Evolutionary conservation across 2,113 vertebrate genomes (phyloP).

Genomic region (Rhinichthys klamathensis): DNA sequence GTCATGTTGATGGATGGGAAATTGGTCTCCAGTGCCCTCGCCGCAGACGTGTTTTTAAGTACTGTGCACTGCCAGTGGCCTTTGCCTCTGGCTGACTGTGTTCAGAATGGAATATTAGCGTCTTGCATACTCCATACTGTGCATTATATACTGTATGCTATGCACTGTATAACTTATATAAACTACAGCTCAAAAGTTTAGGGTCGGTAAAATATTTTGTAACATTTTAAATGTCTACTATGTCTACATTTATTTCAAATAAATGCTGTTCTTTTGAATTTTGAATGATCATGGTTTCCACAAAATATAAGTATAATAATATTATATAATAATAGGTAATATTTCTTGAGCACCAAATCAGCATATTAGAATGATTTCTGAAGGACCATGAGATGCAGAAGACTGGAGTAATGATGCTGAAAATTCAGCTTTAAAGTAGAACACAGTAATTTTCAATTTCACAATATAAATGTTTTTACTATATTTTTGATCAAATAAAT

Average conservation of each 20-base stretch:
- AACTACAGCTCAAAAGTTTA: neutral
- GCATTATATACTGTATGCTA: neutral
- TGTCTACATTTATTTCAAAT: too few species aligned
- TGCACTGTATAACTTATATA: neutral
- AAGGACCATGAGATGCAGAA: neutral
- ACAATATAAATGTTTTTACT: too few species aligned
- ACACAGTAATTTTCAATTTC: neutral
- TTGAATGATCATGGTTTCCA: too few species aligned
- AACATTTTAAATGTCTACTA: too few species aligned
- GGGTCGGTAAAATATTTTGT: neutral
- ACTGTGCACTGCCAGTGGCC: slow-evolving; percentile 14
- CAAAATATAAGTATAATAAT: too few species aligned
- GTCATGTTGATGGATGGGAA: slow-evolving; percentile 28
- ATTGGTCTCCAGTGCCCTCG: slow-evolving; percentile 18
- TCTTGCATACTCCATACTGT: neutral
- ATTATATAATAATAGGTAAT: neutral
- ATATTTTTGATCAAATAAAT: too few species aligned
- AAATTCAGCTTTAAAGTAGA: too few species aligned
- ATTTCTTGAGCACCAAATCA: neutral
- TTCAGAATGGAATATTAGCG: neutral
- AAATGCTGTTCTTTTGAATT: neutral
- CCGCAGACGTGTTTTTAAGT: slow-evolving; percentile 18
- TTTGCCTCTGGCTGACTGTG: neutral
- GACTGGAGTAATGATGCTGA: neutral
- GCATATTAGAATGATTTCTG: neutral